These are phyloP conservation scores for Apamea sordens DNA, from an alignment of 2,888 invertebrate genomes.

Conservation along the genomic window DNA sequence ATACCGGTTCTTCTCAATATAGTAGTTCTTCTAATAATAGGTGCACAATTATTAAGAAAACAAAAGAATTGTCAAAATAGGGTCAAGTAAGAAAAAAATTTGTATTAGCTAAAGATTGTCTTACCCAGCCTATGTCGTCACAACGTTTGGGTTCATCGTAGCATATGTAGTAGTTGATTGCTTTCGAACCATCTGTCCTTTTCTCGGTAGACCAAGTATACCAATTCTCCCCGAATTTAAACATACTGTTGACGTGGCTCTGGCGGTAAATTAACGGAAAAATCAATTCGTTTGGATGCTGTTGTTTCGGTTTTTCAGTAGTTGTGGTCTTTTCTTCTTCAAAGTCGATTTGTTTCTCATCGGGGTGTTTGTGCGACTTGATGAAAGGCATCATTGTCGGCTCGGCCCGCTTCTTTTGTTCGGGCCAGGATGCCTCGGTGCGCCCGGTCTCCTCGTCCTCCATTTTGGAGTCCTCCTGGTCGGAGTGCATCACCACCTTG, in stretches of 20 bases:
- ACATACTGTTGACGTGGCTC: constrained; percentile 86
- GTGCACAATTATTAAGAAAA: too few species aligned
- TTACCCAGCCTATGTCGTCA: constrained; percentile 88
- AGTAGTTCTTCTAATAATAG: too few species aligned
- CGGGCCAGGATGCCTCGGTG: constrained; percentile 74
- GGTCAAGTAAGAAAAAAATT: neutral
- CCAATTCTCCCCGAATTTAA: constrained; percentile 87
- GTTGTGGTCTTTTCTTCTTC: constrained; percentile 76
- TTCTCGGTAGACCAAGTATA: constrained; percentile 87
- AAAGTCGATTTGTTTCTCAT: constrained; percentile 73
- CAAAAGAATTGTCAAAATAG: neutral
- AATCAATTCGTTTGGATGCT: constrained; percentile 85
- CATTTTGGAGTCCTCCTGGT: constrained; percentile 81
- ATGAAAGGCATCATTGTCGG: constrained; percentile 79
- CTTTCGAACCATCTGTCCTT: constrained; percentile 83
- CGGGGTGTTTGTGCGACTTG: constrained; percentile 70
- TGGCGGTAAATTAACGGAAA: constrained; percentile 86
- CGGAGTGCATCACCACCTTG: constrained; percentile 85
- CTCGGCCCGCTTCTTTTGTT: constrained; percentile 71
- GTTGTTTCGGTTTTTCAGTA: constrained; percentile 76
- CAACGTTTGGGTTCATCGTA: constrained; percentile 87
- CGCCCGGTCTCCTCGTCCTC: constrained; percentile 78
- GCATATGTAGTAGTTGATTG: constrained; percentile 83
- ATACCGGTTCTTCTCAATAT: neutral
- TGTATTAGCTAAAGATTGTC: constrained; percentile 24